Base-by-base conservation (phyloP, 2,113 vertebrate genomes). In the Centropristis striata region DNA sequence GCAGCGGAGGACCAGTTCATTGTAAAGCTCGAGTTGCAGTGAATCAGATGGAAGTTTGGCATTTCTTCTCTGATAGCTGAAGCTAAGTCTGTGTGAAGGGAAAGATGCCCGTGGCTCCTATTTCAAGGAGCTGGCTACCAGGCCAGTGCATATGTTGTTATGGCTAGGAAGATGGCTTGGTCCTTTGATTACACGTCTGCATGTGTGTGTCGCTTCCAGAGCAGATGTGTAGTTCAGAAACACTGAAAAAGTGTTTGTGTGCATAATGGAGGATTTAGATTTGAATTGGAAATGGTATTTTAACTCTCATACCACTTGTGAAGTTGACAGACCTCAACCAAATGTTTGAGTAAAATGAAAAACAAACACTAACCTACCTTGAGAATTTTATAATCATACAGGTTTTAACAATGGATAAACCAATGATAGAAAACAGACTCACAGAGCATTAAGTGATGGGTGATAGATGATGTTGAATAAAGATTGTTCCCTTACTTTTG, bases 91-190 rank as follows among this genome's bases (percentile, higher is more conserved):
- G 46, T n/a, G 20, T 65, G 67, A 66, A 61, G 69, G 79, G 61
- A 86, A 80, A 42, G 70, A 66, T 84, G 54, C 80, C 73, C 37
- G 2, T 59, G 58, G 78, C 73, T 85, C 64, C 61, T 76, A 61
- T 89, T 86, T 89, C 78, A 87, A 75, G 71, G 53, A 72, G 53
- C 54, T 78, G 65, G 75, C 85, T 86, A 69, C 46, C 50, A 64
- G 81, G 54, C 69, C 78, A 78, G 70, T 74, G 83, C 88, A 83
- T 84, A 86, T 88, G 85, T 85, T 90, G 85, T 90, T 91, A 85
- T 90, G 89, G 74, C 76, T 85, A 67, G 51, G 49, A 83, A 79
- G 75, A 82, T 73, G 65, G 71, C 64, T 69, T 36, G 32, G 47
- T 39, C 60, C 69, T 71, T 75, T 81, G 83, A 65, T 65, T 75